Conservation (phyloP, 2,113 vertebrate species). For the Scomber scombrus region DNA sequence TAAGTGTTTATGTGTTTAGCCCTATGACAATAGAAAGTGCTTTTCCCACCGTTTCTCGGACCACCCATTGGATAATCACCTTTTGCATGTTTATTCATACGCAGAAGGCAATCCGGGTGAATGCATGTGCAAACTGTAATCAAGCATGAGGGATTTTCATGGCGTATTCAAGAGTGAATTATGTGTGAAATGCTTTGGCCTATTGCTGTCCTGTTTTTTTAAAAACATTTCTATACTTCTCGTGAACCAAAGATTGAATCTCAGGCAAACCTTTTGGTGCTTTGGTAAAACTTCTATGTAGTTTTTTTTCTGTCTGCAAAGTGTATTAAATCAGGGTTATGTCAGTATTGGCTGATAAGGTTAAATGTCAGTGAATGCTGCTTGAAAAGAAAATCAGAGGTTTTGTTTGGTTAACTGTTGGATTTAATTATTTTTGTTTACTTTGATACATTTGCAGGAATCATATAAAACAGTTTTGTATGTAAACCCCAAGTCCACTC, state of each 20-base stretch:
- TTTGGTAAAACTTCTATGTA: neutral
- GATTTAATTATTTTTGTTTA: constrained; percentile 43
- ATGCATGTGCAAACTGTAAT: constrained; percentile 57
- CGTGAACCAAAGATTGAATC: constrained; percentile 61
- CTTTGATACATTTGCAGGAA: constrained; percentile 20
- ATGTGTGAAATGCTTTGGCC: constrained; percentile 6
- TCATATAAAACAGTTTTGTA: constrained; percentile 30
- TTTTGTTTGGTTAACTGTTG: neutral
- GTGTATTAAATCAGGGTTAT: constrained; percentile 9
- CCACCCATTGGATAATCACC: constrained; percentile 55
- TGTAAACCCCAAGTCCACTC: neutral
- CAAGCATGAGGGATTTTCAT: constrained; percentile 29
- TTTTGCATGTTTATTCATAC: constrained; percentile 45
- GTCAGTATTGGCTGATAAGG: neutral
- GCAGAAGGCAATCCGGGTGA: neutral
- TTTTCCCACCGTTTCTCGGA: constrained; percentile 47
- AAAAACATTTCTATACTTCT: neutral
- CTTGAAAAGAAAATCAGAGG: constrained; percentile 28
- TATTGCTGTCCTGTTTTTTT: constrained; percentile 7
- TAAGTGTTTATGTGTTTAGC: constrained; percentile 51
- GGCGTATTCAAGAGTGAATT: constrained; percentile 26
- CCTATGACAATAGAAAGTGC: constrained; percentile 29
- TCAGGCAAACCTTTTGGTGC: constrained; percentile 48
- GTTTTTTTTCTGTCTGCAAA: neutral
- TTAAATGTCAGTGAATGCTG: neutral